Evolutionary conservation across 2,797 vertebrate species (phyloP), one percentile per base, ranked within the genome.

Genomic region (Emydoidea blandingii): DNA sequence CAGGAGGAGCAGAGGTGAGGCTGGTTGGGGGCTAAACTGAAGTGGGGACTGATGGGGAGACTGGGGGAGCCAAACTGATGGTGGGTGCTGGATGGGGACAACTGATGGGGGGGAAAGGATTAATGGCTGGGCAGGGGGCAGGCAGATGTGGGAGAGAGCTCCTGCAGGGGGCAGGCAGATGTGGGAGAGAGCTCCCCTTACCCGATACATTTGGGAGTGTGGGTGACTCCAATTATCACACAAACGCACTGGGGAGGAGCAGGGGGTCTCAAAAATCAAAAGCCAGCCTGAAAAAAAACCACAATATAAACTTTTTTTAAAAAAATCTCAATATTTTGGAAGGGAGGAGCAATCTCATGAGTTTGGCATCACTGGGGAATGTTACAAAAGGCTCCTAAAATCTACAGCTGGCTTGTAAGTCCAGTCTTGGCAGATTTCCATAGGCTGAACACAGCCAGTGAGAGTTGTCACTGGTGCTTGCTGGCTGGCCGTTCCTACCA

Each of bases 401-500:
- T 76, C 0, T 0, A 83, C 88, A 85, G 80, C 90, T 93, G 83
- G 59, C 49, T 59, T 0, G 0, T 79, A 83, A 91, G 86, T 92
- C 89, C 83, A 9, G 25, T 86, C 47, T 81, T 44, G 19, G 4
- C 19, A 3, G 79, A 84, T 90, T 92, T 94, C 90, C 94, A 57
- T 12, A 53, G 81, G 85, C 44, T 37, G 82, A 41, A 92, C 91
- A 94, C 56, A 81, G 85, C 37, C 37, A 88, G 83, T 86, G 87
- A 95, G 91, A 94, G 83, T 95, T 96, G 95, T 95, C 79, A 52
- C 8, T 47, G 9, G 68, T 31, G 0, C 0, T 87, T 91, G 53
- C 59, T 96, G 89, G 89, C 89, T 94, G 88, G 83, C 74, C 93
- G 80, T 76, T 83, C 87, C 92, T 83, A 47, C 81, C 68, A 95